A percentile compares a stretch with the other conserved stretches of the same genome.
phyloP scores from a whole-genome alignment of 53 echinoderm and acorn worm genomes.

The Astropecten irregularis region DNA sequence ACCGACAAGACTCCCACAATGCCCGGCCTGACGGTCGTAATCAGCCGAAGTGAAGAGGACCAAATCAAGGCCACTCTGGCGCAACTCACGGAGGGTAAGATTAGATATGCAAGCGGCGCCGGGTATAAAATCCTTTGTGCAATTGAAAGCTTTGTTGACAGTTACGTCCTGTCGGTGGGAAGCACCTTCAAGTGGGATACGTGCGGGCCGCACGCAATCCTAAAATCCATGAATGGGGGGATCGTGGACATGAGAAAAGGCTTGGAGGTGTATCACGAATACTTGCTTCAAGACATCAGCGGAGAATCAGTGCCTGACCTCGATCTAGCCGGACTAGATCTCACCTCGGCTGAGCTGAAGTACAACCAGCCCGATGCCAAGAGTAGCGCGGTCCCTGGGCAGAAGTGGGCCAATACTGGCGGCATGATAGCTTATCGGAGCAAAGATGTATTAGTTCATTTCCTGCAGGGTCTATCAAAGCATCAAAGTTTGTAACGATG shows the following conservation, averaged over 20 bases:
- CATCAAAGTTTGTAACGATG: conserved; percentile 17
- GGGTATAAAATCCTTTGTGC: conserved; percentile 91
- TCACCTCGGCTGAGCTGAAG: conserved; percentile 21
- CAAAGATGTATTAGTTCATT: conserved; percentile 10
- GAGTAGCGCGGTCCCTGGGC: conserved; percentile 34
- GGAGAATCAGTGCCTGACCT: not conserved
- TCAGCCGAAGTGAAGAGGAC: conserved; percentile 80
- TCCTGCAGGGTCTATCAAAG: conserved; percentile 43
- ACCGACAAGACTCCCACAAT: not conserved
- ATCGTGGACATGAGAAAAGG: conserved; percentile 58
- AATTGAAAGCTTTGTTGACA: conserved; percentile 72
- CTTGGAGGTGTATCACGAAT: not conserved
- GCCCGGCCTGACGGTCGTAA: conserved; percentile 46
- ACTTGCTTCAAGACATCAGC: not conserved
- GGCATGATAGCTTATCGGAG: conserved; percentile 79
- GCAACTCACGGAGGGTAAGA: conserved; percentile 41
- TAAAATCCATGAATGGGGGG: conserved; percentile 79
- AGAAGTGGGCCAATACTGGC: conserved; percentile 84
- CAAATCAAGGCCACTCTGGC: conserved; percentile 55
- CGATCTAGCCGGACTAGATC: conserved; percentile 22
- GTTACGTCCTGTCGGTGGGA: conserved; percentile 81
- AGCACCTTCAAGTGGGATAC: conserved; percentile 98
- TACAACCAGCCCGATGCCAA: conserved; percentile 77
- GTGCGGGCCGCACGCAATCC: conserved; percentile 89
- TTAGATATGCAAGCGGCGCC: conserved; percentile 82